Conservation (phyloP, 2,888 invertebrate genomes). For the Drosophila borealis region DNA sequence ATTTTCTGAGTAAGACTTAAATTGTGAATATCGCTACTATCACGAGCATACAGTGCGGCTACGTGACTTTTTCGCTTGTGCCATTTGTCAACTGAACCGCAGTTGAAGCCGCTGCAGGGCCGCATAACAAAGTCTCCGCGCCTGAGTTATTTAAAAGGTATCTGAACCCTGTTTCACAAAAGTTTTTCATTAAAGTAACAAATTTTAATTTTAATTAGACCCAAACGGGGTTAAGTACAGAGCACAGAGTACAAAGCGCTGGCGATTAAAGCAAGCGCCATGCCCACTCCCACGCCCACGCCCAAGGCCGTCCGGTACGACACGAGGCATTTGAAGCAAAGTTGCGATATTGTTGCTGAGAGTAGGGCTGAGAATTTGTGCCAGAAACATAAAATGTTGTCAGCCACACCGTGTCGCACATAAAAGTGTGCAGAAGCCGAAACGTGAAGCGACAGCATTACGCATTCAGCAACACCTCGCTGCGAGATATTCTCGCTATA, state of each 20-base stretch:
- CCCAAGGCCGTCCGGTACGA: not conserved
- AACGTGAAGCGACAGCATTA: slow-evolving; percentile 54
- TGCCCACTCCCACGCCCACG: slow-evolving; percentile 1
- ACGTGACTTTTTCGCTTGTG: slow-evolving; percentile 59
- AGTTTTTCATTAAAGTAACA: slow-evolving; percentile 74
- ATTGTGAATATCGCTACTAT: slow-evolving; percentile 35
- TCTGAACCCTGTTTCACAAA: slow-evolving; percentile 52
- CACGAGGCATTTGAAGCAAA: slow-evolving; percentile 23
- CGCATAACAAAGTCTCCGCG: slow-evolving; percentile 8
- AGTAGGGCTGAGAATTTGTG: slow-evolving; percentile 24
- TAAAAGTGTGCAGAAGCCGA: slow-evolving; percentile 58
- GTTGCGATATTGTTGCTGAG: slow-evolving; percentile 19
- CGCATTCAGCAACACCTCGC: slow-evolving; percentile 65
- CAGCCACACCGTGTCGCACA: slow-evolving; percentile 66
- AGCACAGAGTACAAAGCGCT: slow-evolving; percentile 22
- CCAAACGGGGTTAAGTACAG: slow-evolving; percentile 69
- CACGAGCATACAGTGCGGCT: slow-evolving; percentile 52
- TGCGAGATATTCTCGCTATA: slow-evolving; percentile 41
- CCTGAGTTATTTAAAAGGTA: slow-evolving; percentile 60
- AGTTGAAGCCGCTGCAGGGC: slow-evolving; percentile 5
- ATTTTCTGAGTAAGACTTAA: slow-evolving; percentile 27
- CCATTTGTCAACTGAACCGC: slow-evolving; percentile 40
- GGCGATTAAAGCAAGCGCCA: slow-evolving; percentile 32
- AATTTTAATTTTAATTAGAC: slow-evolving; percentile 81
- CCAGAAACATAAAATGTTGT: slow-evolving; percentile 65